Percentiles rank a stretch among this genome's conserved stretches.
Evolutionary conservation across 2,797 vertebrate species (phyloP).

Genomic region (Calcarius lapponicus): DNA sequence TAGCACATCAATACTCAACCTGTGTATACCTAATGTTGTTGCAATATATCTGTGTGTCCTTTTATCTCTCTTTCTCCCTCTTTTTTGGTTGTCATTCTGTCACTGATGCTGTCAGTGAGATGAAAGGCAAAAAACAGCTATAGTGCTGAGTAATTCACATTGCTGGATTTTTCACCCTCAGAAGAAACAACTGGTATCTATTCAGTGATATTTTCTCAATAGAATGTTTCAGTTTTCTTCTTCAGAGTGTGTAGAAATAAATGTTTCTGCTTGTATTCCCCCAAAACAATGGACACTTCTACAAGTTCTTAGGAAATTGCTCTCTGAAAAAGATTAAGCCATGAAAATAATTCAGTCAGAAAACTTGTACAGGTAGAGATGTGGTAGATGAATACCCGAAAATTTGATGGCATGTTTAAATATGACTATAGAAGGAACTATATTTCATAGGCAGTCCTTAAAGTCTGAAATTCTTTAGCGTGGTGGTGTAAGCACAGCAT

Average conservation of each 20-base stretch:
- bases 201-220: conserved; percentile 14
- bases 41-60: background rate
- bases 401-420: background rate
- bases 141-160: conserved; percentile 32
- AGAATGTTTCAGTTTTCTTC: conserved; percentile 2
- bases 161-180: conserved; percentile 7
- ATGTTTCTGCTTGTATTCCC: background rate
- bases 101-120: conserved; percentile 29
- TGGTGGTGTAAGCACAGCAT: background rate
- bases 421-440: background rate
- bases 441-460: background rate
- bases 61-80: background rate
- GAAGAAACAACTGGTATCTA: background rate
- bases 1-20: background rate
- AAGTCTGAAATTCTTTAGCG: background rate
- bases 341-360: background rate
- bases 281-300: background rate
- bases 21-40: background rate
- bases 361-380: background rate
- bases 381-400: background rate
- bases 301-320: background rate
- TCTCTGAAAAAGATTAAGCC: background rate
- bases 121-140: conserved; percentile 19
- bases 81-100: conserved; percentile 27
- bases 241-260: background rate